Evolutionary conservation across 92 coral and sea anemone genomes (phyloP).

Genomic region (Phenganax stokvisi): DNA sequence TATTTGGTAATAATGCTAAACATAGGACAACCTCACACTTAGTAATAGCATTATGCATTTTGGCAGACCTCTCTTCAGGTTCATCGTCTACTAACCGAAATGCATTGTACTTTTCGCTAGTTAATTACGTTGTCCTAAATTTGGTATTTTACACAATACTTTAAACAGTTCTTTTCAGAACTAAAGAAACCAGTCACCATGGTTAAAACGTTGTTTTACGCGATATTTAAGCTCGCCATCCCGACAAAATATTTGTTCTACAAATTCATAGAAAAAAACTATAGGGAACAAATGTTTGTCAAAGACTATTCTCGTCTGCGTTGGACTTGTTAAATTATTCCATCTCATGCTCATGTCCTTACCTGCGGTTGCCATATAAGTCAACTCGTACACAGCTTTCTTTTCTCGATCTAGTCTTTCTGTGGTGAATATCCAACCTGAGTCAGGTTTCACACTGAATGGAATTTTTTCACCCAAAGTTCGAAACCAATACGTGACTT

Average conservation of each 20-base stretch:
- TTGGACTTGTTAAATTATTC: too few species aligned
- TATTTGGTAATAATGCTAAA: too few species aligned
- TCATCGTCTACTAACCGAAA: too few species aligned
- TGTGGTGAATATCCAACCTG: constrained; percentile 33
- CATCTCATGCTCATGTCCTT: not conserved
- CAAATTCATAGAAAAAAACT: too few species aligned
- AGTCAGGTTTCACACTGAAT: constrained; percentile 7
- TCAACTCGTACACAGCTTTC: not conserved
- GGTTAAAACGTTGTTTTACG: too few species aligned
- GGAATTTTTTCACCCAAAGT: constrained; percentile 15
- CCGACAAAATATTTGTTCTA: too few species aligned
- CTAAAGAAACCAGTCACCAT: too few species aligned
- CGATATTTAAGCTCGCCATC: too few species aligned
- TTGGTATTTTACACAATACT: not conserved
- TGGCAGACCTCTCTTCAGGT: not conserved
- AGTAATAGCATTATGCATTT: not conserved
- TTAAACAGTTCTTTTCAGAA: too few species aligned
- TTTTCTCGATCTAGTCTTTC: constrained; percentile 33
- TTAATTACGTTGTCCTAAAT: not conserved
- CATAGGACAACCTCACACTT: not conserved
- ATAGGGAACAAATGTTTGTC: too few species aligned
- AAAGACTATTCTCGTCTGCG: too few species aligned
- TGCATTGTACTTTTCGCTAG: too few species aligned
- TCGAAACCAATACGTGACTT: constrained; percentile 14
- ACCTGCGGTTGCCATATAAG: constrained; percentile 29